Base-by-base conservation (phyloP, 2,888 invertebrate genomes). In the Drosophila testacea region DNA sequence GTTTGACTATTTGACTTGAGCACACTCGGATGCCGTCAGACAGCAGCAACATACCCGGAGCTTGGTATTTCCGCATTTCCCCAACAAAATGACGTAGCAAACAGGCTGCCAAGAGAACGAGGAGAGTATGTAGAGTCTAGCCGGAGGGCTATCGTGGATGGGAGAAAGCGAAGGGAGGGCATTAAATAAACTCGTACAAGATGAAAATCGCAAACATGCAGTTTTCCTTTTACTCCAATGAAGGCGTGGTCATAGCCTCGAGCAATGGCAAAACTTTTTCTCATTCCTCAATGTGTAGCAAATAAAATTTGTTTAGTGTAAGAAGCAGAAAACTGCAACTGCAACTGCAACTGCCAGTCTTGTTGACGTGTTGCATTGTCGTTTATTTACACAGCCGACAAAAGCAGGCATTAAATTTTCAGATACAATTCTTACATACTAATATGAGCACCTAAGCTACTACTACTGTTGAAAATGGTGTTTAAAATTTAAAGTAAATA, bases 1-100 rank as follows among this genome's bases (percentile, higher is more conserved):
- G 88, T 88, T 88, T 83, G 88, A 85, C 83, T 88, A 78, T 85
- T 88, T 85, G 83, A 85, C 86, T 83, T 88, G 77, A 88, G 75
- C 78, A 69, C 64, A 72, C 76, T 68, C 68, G 68, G 76, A 75
- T 71, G 72, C 76, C 70, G 52, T 42, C 64, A 75, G 77, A 74
- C 78, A 66, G 44, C 55, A 51, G 72, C 51, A 57, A 57, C 57
- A 57, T 36, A 30, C 42, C 55, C 56, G 55, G n/a, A 54, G 52
- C 34, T 48, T 47, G 64, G 65, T 34, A 62, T 60, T 60, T 64
- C 57, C 55, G 41, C 42, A 60, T 64, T 61, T 61, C 48, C 59
- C 52, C 51, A 60, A 67, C 57, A 56, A 74, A 77, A 74, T 81
- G 78, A 79, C 61, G 79, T 42, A 59, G 74, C 78, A 75, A 65